These are phyloP conservation scores for Heliconius hewitsoni DNA, from an alignment of 1,140 invertebrate genomes.

Conservation along the genomic window DNA sequence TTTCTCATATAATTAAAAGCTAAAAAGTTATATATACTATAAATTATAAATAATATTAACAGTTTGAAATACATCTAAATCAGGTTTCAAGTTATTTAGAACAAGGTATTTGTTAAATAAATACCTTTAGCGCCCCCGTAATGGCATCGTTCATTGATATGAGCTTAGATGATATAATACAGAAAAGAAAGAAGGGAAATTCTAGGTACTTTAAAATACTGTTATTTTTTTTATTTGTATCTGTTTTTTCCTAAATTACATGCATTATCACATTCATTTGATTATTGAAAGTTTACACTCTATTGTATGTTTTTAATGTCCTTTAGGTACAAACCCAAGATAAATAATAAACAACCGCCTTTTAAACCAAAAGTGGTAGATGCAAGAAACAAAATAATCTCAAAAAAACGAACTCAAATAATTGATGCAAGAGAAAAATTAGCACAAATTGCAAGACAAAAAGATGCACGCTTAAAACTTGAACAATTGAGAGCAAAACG, in stretches of 20 bases:
- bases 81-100: too few species aligned
- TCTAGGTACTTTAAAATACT: slow-evolving; percentile 41
- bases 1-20: background rate
- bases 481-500: slow-evolving; percentile 78
- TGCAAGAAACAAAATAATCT: slow-evolving; percentile 86
- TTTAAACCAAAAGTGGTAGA: slow-evolving; percentile 68
- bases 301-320: background rate
- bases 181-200: slow-evolving; percentile 64
- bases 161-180: slow-evolving; percentile 76
- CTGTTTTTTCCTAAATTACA: background rate
- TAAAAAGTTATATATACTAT: background rate
- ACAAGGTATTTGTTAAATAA: background rate
- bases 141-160: slow-evolving; percentile 71
- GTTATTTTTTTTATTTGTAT: background rate
- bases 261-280: background rate
- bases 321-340: slow-evolving; percentile 47
- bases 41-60: background rate
- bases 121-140: background rate
- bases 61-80: background rate
- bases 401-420: slow-evolving; percentile 84
- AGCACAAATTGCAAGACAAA: slow-evolving; percentile 84
- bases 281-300: background rate
- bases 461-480: slow-evolving; percentile 84
- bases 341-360: slow-evolving; percentile 41
- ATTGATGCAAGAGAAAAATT: slow-evolving; percentile 86